Base-by-base conservation (phyloP, 1,140 invertebrate genomes). In the Venturia canescens region DNA sequence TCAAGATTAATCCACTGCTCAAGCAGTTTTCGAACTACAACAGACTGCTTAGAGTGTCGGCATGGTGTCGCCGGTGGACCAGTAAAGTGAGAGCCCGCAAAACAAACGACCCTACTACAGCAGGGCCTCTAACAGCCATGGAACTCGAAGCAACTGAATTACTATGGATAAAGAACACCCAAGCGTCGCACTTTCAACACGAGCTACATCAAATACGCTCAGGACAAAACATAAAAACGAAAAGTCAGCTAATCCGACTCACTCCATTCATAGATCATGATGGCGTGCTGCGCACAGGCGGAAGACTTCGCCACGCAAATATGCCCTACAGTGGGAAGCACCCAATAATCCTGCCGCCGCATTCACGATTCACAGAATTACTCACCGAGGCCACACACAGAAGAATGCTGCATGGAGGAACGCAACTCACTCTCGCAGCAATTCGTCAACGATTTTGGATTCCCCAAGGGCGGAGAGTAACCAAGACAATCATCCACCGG, bases 401-500 rank as follows among this genome's bases (percentile, higher is more conserved):
- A 1, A 18, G 31, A 11, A 11, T 18, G 11, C 72, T 83, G n/a
- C 84, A 84, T 60, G 84, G 77, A 5, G 87, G 85, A 6, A 57
- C 74, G 27, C 80, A 86, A 72, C 67, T 83, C 0, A 82, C 81
- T 26, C 48, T 85, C n/a, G 26, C 63, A 7, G 18, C 38, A 1
- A 16, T 87, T 2, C 26, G 83, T 18, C 29, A 83, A 18, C 66
- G 80, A 66, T 89, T 80, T 80, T 88, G 88, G 87, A 78, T 84
- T 11, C 67, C 85, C 13, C 34, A 71, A 0, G 85, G 80, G 6
- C 69, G 82, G 74, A 11, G 57, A 16, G 23, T 38, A 23, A 78
- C 87, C 13, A 82, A 79, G 63, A 9, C 13, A 15, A 1, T 13
- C 18, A 63, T 80, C 18, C 53, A 34, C 1, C 57, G 75, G 0